Base-by-base conservation (phyloP, 2,888 invertebrate species). In the Pammene fasciana region DNA sequence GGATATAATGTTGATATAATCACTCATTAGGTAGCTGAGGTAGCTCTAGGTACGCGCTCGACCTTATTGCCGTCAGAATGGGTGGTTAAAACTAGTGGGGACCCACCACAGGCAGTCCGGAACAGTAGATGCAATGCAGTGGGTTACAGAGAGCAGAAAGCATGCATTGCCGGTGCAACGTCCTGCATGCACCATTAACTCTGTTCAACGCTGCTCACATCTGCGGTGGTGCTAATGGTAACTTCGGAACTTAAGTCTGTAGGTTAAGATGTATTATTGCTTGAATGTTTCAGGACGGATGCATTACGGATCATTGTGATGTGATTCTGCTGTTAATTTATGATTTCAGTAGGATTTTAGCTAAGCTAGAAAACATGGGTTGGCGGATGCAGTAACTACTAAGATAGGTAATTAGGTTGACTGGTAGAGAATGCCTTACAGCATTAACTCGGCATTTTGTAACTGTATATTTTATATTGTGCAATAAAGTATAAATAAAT, bases 121-220 rank as follows among this genome's bases (percentile, higher is more conserved):
- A 70, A 55, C 48, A 65, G n/a, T 61, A 62, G 18, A 57, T 60
- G 65, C 65, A 65, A 57, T 70, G 65, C 65, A 60, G 60, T 65
- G 54, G 68, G 65, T 59, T 59, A 68, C 56, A 36, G 52, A 75
- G 71, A 75, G 75, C 79, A 81, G 83, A 83, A 86, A 82, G 81
- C 76, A 74, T 79, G 79, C 79, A 80, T 81, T 79, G 79, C 45
- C 70, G 84, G 88, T 85, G 86, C 89, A 90, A 86, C 74, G 89
- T 81, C 78, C 89, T 84, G 80, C 82, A 90, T 82, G 90, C 90
- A 86, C 88, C 87, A 90, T 87, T 90, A 85, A 89, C 78, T 85
- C 83, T 83, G 80, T 84, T 85, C 83, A 85, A 86, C 86, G 78
- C 79, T 75, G 81, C 76, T 77, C 76, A 72, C 82, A 78, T 78